These are phyloP conservation scores for Entomyzon cyanotis DNA, from an alignment of 2,113 vertebrate genomes.

Conservation along the genomic window DNA sequence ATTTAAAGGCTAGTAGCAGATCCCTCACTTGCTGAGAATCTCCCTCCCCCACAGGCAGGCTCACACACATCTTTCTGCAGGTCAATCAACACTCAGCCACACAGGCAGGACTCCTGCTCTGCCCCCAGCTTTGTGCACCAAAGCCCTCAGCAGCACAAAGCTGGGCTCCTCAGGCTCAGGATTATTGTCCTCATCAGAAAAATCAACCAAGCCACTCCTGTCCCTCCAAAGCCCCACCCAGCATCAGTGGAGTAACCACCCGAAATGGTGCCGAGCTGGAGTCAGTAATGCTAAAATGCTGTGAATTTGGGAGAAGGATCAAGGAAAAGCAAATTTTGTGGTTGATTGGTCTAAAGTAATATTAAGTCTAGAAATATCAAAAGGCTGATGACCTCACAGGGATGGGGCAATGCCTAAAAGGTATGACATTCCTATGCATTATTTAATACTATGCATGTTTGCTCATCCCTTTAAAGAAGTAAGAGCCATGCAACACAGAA, in stretches of 20 bases:
- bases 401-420: background rate
- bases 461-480: background rate
- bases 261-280: background rate
- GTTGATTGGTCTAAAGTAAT: background rate
- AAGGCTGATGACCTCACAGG: background rate
- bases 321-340: background rate
- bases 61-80: background rate
- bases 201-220: background rate
- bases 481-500: background rate
- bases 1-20: conserved; percentile 53
- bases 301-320: background rate
- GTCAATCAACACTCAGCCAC: background rate
- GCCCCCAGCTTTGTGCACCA: background rate
- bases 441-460: background rate
- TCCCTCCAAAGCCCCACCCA: background rate
- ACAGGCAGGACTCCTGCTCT: background rate
- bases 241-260: background rate
- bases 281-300: background rate
- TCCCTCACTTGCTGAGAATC: background rate
- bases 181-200: background rate
- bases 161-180: background rate
- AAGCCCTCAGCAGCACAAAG: background rate
- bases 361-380: conserved; percentile 18
- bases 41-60: background rate
- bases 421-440: background rate